Base-by-base conservation (phyloP, 2,888 invertebrate genomes). In the Quadriops clusia region DNA sequence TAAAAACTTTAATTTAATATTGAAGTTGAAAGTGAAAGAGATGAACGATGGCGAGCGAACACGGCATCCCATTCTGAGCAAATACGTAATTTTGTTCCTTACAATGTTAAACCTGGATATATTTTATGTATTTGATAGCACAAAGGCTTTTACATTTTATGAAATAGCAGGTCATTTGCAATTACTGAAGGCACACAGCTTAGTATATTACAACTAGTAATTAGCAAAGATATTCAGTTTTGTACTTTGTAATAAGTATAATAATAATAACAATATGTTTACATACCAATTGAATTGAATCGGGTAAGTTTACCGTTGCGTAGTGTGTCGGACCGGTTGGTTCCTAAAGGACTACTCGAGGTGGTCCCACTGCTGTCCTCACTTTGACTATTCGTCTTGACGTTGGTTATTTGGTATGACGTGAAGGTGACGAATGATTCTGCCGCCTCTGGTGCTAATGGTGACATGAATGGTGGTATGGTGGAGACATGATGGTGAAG, bases 181-280 rank as follows among this genome's bases (percentile, higher is more conserved):
- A 76, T 76, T 74, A 76, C 77, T 76, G 76, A 74, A 79, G 78
- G 78, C 79, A 79, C 78, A 75, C 78, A 79, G 78, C 78, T 57
- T 60, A 58, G 53, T 56, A 52, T 55, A 57, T 60, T 60, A 59
- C 56, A 59, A 60, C 59, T 61, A 61, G 60, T 61, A 61, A 61
- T 60, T 61, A 60, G 61, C 61, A 61, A 61, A 32, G 56, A 56
- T 57, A 58, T 56, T 53, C 58, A 54, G 51, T 53, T 57, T 57
- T 61, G 60, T 61, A 61, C 60, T 61, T 60, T 61, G 58, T 52
- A 59, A 57, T 51, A 56, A 53, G 54, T 43, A 54, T n/a, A n/a
- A n/a, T n/a, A n/a, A n/a, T n/a, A n/a, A n/a, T n/a, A 55, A 53
- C 44, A 49, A 54, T 55, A 53, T 54, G 54, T 54, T 38, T 44